Evolutionary conservation across 2,888 invertebrate genomes (phyloP).

Genomic region (Anthrax anthrax): DNA sequence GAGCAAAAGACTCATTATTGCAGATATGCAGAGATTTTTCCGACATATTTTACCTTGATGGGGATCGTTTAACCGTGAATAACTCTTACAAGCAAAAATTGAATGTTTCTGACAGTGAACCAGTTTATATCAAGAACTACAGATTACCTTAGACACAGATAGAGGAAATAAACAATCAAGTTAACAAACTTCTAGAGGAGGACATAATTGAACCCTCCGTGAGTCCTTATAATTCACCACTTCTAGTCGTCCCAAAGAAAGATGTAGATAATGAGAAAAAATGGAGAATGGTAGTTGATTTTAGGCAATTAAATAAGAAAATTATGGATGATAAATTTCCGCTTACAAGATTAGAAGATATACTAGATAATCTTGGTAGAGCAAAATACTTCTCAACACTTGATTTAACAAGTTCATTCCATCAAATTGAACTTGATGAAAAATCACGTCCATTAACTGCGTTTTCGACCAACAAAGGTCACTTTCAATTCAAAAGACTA

Average conservation of each 20-base stretch:
- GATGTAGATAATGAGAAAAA: not conserved
- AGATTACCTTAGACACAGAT: slow-evolving; percentile 4
- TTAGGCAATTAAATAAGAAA: slow-evolving; percentile 8
- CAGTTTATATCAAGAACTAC: slow-evolving; percentile 2
- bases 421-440: too few species aligned
- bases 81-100: not conserved
- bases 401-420: too few species aligned
- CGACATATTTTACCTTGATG: not conserved
- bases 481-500: slow-evolving; percentile 13
- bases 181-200: slow-evolving; percentile 16
- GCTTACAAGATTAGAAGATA: slow-evolving; percentile 3
- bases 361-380: too few species aligned
- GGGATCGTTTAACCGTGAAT: not conserved
- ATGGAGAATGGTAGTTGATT: too few species aligned
- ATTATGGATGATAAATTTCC: slow-evolving; percentile 6
- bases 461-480: slow-evolving; percentile 10
- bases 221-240: slow-evolving; percentile 13
- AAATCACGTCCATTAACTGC: slow-evolving; percentile 10
- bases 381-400: too few species aligned
- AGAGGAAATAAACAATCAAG: slow-evolving; percentile 12
- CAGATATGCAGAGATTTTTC: not conserved
- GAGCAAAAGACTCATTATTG: not conserved
- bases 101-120: not conserved
- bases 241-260: slow-evolving; percentile 15
- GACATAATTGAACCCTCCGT: slow-evolving; percentile 17